phyloP scores from a whole-genome alignment of 2,888 invertebrate genomes.

The Byasa hedistus region DNA sequence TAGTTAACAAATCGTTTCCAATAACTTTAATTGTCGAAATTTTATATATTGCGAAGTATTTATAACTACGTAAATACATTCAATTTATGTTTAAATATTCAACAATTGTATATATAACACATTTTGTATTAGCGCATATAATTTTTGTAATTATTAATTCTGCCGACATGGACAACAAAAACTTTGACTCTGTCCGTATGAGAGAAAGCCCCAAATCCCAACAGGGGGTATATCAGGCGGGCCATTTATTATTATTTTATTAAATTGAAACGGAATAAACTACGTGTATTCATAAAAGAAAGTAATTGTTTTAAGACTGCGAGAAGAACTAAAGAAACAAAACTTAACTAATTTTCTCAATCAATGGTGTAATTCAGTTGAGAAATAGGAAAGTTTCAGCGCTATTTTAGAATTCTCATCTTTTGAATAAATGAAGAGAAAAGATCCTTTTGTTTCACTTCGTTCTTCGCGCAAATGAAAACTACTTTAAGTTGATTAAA shows the following conservation, averaged over 20 bases:
- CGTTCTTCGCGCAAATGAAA: conserved; percentile 47
- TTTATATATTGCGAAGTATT: too few species aligned
- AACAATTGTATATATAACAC: too few species aligned
- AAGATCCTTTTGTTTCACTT: conserved; percentile 54
- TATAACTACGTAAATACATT: too few species aligned
- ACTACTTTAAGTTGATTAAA: conserved; percentile 46
- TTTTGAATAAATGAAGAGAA: conserved; percentile 55
- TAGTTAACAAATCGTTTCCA: too few species aligned
- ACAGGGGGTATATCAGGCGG: too few species aligned
- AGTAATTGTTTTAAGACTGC: neutral
- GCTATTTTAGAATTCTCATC: conserved; percentile 48
- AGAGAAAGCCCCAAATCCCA: too few species aligned
- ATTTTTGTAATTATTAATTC: too few species aligned
- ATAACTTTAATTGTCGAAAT: too few species aligned
- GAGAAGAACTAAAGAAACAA: neutral
- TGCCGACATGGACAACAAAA: too few species aligned
- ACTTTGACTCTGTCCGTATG: too few species aligned
- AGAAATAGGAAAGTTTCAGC: conserved; percentile 50
- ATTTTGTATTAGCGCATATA: too few species aligned
- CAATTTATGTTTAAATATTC: too few species aligned
- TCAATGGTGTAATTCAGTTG: conserved; percentile 48
- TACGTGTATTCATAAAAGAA: neutral
- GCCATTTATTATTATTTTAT: neutral
- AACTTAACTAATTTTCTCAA: conserved; percentile 36
- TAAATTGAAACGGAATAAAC: neutral